phyloP scores from a whole-genome alignment of 2,797 vertebrate species.

The Phataginus tetradactyla region DNA sequence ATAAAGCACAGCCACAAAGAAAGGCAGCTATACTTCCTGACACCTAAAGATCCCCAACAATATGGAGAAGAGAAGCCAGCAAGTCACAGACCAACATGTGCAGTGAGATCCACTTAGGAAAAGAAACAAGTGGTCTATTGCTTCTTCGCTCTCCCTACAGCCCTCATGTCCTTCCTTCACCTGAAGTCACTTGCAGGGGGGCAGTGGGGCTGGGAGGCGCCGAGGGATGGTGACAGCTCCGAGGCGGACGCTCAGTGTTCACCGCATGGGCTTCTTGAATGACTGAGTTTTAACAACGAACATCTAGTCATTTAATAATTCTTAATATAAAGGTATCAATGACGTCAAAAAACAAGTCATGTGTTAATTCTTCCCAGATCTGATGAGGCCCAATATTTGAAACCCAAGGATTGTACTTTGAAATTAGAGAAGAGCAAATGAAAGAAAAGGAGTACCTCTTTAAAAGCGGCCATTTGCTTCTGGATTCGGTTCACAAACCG shows the following conservation, averaged over 20 bases:
- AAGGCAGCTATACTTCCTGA: background rate
- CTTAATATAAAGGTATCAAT: background rate
- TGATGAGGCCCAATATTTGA: background rate
- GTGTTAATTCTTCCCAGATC: background rate
- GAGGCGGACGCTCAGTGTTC: too few species aligned
- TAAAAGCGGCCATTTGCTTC: constrained; percentile 98
- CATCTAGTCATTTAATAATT: background rate
- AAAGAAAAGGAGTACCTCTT: constrained; percentile 90
- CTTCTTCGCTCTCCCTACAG: background rate
- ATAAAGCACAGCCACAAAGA: background rate
- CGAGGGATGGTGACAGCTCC: background rate
- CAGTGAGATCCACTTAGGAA: background rate
- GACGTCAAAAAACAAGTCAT: background rate
- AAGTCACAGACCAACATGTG: background rate
- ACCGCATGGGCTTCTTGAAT: background rate
- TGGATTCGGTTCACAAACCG: constrained; percentile 97
- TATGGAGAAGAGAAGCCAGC: background rate
- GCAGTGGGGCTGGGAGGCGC: background rate
- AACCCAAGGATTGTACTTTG: background rate
- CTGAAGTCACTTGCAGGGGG: background rate
- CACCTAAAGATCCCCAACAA: background rate
- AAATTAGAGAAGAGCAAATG: background rate
- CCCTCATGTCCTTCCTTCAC: background rate
- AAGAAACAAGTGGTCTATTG: background rate
- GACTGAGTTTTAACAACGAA: background rate